Evolutionary conservation across 2,888 invertebrate species (phyloP).

Genomic region (Ommatoiulus sabulosus): DNA sequence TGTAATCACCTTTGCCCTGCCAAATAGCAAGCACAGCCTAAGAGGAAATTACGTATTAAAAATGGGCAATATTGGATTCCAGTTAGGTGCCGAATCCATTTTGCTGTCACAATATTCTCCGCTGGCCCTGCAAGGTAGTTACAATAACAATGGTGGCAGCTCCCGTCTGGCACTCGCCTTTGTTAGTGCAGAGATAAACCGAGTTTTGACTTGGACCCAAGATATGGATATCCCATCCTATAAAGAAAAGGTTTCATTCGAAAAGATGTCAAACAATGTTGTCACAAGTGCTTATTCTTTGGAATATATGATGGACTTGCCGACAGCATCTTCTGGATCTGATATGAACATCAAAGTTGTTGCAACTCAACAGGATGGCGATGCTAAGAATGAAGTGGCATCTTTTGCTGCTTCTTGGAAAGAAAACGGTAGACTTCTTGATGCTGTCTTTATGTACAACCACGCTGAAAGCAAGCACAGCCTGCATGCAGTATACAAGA

Average conservation of each 20-base stretch:
- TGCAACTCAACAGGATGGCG: neutral
- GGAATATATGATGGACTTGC: neutral
- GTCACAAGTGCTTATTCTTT: neutral
- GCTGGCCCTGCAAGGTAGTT: conserved; percentile 5
- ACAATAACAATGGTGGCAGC: neutral
- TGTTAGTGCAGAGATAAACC: neutral
- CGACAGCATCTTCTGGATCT: neutral
- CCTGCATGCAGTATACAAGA: neutral
- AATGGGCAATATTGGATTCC: conserved; percentile 20
- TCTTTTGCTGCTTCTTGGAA: neutral
- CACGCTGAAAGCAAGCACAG: neutral
- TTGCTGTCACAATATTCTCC: neutral
- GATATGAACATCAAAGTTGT: neutral
- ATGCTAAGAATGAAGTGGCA: neutral
- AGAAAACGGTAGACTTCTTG: neutral
- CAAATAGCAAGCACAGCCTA: neutral
- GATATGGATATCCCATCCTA: neutral
- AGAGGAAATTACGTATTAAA: conserved; percentile 15
- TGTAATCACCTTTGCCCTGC: neutral
- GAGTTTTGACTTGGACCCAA: conserved; percentile 45
- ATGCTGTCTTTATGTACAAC: neutral
- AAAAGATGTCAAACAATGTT: neutral
- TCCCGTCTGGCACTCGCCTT: neutral
- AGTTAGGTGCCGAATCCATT: neutral
- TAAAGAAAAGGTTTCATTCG: neutral